Evolutionary conservation across 2,888 invertebrate genomes (phyloP).

Genomic region (Coleophora flavipennella): DNA sequence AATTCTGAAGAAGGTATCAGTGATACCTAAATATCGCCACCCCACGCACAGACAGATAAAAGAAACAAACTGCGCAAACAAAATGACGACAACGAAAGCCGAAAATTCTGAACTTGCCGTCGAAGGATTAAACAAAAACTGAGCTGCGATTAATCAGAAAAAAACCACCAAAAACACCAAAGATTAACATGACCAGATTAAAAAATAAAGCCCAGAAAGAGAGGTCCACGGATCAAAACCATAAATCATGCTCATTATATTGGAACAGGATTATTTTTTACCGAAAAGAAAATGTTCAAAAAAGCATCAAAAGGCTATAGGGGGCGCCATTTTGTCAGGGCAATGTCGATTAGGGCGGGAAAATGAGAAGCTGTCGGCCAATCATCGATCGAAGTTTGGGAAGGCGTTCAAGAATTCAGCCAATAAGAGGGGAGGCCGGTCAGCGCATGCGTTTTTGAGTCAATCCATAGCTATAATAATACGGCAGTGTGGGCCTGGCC

Average conservation of each 20-base stretch:
- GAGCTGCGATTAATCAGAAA: slow-evolving; percentile 52
- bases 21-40: background rate
- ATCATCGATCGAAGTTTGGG: slow-evolving; percentile 30
- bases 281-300: slow-evolving; percentile 64
- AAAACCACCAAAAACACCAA: slow-evolving; percentile 51
- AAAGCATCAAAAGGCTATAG: slow-evolving; percentile 68
- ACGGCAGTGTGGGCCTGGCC: slow-evolving; percentile 68
- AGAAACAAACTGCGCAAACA: background rate
- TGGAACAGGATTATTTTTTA: slow-evolving; percentile 71
- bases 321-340: slow-evolving; percentile 69
- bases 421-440: slow-evolving; percentile 42
- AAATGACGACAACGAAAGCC: slow-evolving; percentile 6
- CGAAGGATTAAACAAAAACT: slow-evolving; percentile 35
- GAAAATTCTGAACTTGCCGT: slow-evolving; percentile 11
- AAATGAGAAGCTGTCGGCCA: slow-evolving; percentile 44
- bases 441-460: slow-evolving; percentile 62
- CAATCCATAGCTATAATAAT: slow-evolving; percentile 66
- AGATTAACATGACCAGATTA: slow-evolving; percentile 66
- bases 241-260: slow-evolving; percentile 73
- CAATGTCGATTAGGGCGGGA: slow-evolving; percentile 56
- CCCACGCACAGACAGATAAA: background rate
- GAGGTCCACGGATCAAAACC: slow-evolving; percentile 59
- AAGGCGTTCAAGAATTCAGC: slow-evolving; percentile 52
- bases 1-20: no score
- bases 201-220: slow-evolving; percentile 45